phyloP scores from a whole-genome alignment of 2,888 invertebrate genomes.

The Stenichneumon culpator region DNA sequence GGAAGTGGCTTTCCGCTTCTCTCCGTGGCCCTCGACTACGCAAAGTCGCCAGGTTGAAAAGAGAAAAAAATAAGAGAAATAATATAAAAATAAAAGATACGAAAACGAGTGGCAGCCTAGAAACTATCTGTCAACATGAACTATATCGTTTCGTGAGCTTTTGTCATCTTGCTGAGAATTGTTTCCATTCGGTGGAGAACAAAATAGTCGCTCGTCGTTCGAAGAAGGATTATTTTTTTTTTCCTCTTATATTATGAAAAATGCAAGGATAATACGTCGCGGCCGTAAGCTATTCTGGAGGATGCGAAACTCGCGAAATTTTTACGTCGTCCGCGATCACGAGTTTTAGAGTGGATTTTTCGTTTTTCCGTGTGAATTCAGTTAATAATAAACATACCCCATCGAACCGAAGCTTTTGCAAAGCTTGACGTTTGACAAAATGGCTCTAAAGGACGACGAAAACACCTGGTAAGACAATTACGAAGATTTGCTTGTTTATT shows the following conservation, averaged over 20 bases:
- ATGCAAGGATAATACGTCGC: conserved; percentile 64
- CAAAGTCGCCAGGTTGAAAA: conserved; percentile 31
- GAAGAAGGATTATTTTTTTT: neutral
- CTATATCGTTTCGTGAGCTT: conserved; percentile 63
- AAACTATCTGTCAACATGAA: conserved; percentile 64
- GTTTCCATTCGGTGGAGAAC: conserved; percentile 7
- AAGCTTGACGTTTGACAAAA: conserved; percentile 81
- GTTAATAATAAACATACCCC: conserved; percentile 9
- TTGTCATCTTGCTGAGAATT: conserved; percentile 20
- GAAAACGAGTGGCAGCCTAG: conserved; percentile 48
- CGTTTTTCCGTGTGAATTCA: neutral
- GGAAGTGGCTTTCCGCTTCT: conserved; percentile 27
- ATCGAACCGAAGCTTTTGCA: conserved; percentile 11
- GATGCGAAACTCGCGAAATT: conserved; percentile 60
- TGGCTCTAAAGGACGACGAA: conserved; percentile 88
- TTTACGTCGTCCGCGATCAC: conserved; percentile 55
- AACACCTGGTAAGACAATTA: conserved; percentile 87
- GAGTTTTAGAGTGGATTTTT: conserved; percentile 51
- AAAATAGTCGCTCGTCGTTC: neutral
- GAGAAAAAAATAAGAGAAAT: conserved; percentile 13
- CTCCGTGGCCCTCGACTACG: neutral
- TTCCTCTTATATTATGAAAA: conserved; percentile 65
- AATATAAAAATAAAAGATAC: neutral
- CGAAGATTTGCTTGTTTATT: conserved; percentile 16
- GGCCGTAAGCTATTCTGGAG: conserved; percentile 63